Evolutionary conservation across 2,888 invertebrate species (phyloP).

Genomic region (Aphodius sticticus): DNA sequence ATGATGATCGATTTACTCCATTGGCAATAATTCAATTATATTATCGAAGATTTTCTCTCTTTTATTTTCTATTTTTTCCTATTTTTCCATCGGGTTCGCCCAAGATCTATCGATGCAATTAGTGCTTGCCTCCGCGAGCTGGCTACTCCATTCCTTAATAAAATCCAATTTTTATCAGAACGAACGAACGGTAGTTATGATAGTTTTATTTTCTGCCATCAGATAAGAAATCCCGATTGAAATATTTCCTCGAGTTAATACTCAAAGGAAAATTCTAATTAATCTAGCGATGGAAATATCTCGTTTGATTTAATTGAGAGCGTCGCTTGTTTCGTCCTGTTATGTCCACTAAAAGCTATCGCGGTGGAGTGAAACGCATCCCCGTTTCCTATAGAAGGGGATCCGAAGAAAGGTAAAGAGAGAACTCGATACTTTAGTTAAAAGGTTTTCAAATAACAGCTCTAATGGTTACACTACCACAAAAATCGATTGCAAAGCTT

Average conservation of each 20-base stretch:
- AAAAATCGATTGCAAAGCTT: background rate
- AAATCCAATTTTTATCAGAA: background rate
- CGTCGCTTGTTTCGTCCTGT: background rate
- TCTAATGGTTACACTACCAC: conserved; percentile 32
- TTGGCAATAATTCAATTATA: background rate
- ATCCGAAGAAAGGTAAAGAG: conserved; percentile 17
- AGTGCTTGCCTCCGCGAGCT: background rate
- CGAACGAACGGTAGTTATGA: background rate
- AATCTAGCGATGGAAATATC: background rate
- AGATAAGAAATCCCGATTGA: background rate
- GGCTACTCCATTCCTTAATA: background rate
- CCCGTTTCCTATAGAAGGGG: background rate
- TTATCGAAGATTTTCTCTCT: background rate
- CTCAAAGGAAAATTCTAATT: background rate
- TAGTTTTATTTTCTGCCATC: background rate
- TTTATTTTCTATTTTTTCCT: background rate
- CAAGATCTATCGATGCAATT: background rate
- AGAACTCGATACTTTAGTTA: conserved; percentile 32
- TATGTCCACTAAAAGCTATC: background rate
- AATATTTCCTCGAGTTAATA: background rate
- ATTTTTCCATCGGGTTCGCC: background rate
- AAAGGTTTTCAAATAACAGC: conserved; percentile 34
- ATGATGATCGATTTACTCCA: conserved; percentile 4
- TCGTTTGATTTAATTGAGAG: background rate
- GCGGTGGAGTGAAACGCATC: background rate